Percentiles rank a stretch among this genome's conserved stretches.
Conservation (phyloP, 2,797 vertebrate species). For the Myotis planiceps region DNA sequence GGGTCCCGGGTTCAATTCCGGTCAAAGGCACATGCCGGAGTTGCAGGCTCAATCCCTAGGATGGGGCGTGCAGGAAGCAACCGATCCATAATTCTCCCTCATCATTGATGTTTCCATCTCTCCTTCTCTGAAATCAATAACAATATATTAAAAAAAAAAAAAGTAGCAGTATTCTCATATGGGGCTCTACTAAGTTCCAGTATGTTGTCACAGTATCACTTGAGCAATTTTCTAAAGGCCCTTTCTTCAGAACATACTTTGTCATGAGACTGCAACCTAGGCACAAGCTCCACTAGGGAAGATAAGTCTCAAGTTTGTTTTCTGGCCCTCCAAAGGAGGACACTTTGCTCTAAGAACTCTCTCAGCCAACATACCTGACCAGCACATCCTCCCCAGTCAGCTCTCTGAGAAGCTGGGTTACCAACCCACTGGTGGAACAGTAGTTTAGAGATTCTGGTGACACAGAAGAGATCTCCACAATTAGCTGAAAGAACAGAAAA, state of each 20-base stretch:
- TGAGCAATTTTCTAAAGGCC: not conserved
- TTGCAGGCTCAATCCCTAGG: no score
- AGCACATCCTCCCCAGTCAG: conserved; percentile 95
- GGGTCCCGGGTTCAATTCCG: no score
- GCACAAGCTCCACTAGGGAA: not conserved
- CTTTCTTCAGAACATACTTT: not conserved
- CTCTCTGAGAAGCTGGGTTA: conserved; percentile 93
- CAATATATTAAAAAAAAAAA: not conserved
- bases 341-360: not conserved
- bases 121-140: no score
- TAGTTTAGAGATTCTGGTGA: conserved; percentile 93
- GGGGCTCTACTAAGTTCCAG: not conserved
- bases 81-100: no score
- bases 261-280: not conserved
- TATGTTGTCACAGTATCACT: not conserved
- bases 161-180: not conserved
- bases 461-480: conserved; percentile 92
- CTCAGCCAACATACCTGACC: conserved; percentile 89
- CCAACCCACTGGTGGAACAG: conserved; percentile 92
- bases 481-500: conserved; percentile 87
- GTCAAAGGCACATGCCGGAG: no score
- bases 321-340: not conserved
- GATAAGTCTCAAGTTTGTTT: not conserved
- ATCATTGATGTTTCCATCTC: no score
- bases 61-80: no score